phyloP scores from a whole-genome alignment of 1,140 invertebrate species.

The Pogonomyrmex californicus region DNA sequence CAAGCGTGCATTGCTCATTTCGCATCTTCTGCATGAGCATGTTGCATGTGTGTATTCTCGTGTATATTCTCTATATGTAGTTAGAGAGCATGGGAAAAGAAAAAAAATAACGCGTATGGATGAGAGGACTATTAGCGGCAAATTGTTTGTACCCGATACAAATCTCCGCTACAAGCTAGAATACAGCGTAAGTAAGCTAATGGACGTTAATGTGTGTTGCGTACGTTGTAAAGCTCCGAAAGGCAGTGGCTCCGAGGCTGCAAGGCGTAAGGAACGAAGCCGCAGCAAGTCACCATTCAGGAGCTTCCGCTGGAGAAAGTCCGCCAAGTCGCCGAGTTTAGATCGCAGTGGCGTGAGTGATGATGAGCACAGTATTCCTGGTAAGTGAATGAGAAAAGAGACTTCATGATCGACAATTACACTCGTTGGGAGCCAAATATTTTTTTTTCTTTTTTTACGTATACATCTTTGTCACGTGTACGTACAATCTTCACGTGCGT shows the following conservation, averaged over 20 bases:
- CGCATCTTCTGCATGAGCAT: conserved; percentile 84
- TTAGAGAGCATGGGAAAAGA: conserved; percentile 27
- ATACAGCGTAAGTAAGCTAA: conserved; percentile 78
- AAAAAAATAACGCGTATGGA: conserved; percentile 10
- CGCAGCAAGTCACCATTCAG: conserved; percentile 96
- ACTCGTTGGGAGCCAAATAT: background rate
- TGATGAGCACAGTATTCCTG: conserved; percentile 91
- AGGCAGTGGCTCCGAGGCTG: conserved; percentile 83
- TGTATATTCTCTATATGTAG: conserved; percentile 28
- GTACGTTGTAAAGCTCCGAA: conserved; percentile 82
- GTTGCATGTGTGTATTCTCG: conserved; percentile 75
- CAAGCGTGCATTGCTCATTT: background rate
- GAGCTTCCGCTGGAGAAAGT: conserved; percentile 95
- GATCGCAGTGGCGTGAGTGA: conserved; percentile 91
- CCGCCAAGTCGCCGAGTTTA: conserved; percentile 86
- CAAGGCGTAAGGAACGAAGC: conserved; percentile 91
- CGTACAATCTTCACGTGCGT: background rate
- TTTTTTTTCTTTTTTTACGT: background rate
- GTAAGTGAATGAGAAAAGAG: conserved; percentile 81
- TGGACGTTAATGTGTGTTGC: conserved; percentile 79
- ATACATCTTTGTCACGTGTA: background rate
- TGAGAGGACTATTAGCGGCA: conserved; percentile 36
- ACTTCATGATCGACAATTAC: background rate
- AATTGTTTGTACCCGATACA: conserved; percentile 33
- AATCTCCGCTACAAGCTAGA: conserved; percentile 63